Base-by-base conservation (phyloP, 2,113 vertebrate genomes). In the Laticauda laticaudata region DNA sequence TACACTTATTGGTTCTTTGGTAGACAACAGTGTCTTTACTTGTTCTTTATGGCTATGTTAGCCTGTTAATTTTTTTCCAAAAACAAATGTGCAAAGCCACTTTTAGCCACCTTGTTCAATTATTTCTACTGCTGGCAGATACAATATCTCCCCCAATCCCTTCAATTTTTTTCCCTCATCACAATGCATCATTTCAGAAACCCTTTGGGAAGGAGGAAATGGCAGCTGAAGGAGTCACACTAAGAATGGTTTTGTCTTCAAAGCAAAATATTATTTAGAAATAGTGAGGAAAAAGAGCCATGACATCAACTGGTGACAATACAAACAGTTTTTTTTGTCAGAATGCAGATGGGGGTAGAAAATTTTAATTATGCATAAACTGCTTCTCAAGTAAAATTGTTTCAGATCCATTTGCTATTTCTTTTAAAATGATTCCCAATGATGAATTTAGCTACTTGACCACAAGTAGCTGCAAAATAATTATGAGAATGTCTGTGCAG, bases 401-500 rank as follows among this genome's bases (percentile, higher is more conserved):
- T 18, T 81, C 69, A 81, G 18, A 26, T 29, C 34, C 9, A 24
- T 39, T 91, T 85, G 24, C 24, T 64, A 6, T 86, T 91, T 5
- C 9, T 86, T 85, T 86, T 55, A 53, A 86, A 91, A 43, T n/a
- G 51, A 55, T 85, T 10, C 53, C 20, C 23, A 15, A 26, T 86
- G 90, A 23, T n/a, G 90, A 88, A 51, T 87, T 29, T 93, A 53
- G 95, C 48, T 48, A 51, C 48, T 51, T 18, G 48, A 51, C 45
- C 53, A 87, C 24, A 81, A 51, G 45, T 87, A 51, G 48, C 86
- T 53, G 4, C 93, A 94, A 95, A 92, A 94, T 88, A 92, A 69
- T 51, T 92, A 3, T 86, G 10, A 34, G 88, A 39, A 95, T 59
- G 93, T 94, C 93, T 92, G 51, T 92, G 87, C 57, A 95, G 89